Conservation (phyloP, 2,113 vertebrate species). For the Varanus salvator region DNA sequence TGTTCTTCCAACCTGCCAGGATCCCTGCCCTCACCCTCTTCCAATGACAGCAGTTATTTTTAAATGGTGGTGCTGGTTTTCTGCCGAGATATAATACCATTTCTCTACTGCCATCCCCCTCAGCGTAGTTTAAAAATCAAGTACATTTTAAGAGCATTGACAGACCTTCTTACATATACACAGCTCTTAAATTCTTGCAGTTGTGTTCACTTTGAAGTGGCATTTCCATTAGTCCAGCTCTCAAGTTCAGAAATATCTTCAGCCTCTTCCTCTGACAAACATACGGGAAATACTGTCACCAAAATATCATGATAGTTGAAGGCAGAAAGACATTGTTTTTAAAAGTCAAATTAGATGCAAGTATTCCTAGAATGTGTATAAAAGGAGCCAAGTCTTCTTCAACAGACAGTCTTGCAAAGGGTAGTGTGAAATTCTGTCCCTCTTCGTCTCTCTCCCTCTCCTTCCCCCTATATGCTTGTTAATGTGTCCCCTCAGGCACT, state of each 20-base stretch:
- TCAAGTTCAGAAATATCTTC: slow-evolving; percentile 59
- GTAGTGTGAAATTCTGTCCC: slow-evolving; percentile 22
- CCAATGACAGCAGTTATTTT: too few relatives aligned
- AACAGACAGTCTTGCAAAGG: slow-evolving; percentile 13
- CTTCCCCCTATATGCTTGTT: neutral
- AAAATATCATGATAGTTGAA: slow-evolving; percentile 40
- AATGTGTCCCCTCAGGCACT: slow-evolving; percentile 22
- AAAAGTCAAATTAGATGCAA: slow-evolving; percentile 61
- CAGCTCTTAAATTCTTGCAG: slow-evolving; percentile 53
- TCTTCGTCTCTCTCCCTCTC: neutral
- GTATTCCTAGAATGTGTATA: slow-evolving; percentile 27
- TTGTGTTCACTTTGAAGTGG: slow-evolving; percentile 63
- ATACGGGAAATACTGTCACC: slow-evolving; percentile 56
- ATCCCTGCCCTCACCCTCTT: neutral
- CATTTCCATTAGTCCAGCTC: slow-evolving; percentile 57
- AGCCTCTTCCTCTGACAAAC: slow-evolving; percentile 57
- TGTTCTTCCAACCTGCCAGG: neutral
- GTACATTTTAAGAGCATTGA: slow-evolving; percentile 46
- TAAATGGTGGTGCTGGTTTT: slow-evolving; percentile 14
- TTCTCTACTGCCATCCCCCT: slow-evolving; percentile 28
- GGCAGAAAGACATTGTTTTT: slow-evolving; percentile 56
- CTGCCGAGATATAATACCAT: neutral
- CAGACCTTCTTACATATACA: slow-evolving; percentile 49
- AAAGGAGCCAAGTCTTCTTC: slow-evolving; percentile 48
- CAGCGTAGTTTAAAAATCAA: slow-evolving; percentile 58